A percentile compares a stretch with the other conserved stretches of the same genome.
phyloP scores from a whole-genome alignment of 2,888 invertebrate genomes.

The Griposia aprilina region DNA sequence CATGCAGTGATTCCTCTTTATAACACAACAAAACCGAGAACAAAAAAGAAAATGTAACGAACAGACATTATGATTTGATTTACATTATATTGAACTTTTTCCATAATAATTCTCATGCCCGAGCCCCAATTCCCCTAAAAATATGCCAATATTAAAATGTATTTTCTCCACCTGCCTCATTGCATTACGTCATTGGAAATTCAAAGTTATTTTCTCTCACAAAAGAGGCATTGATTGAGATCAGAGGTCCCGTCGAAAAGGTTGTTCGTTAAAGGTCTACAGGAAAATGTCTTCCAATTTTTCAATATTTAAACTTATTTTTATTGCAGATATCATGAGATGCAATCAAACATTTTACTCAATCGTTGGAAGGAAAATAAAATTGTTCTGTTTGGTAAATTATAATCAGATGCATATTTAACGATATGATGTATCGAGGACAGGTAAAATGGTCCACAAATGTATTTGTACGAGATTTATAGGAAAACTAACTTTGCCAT shows the following conservation, averaged over 20 bases:
- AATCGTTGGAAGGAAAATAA: background rate
- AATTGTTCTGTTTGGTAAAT: background rate
- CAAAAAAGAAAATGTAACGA: constrained; percentile 21
- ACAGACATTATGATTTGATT: constrained; percentile 23
- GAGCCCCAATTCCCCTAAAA: constrained; percentile 24
- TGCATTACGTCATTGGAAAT: constrained; percentile 4
- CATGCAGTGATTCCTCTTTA: background rate
- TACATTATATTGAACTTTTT: constrained; percentile 20
- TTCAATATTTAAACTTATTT: constrained; percentile 31
- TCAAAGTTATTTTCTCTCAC: background rate
- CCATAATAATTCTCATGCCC: constrained; percentile 25
- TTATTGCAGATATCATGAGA: background rate
- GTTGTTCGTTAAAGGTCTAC: constrained; percentile 12
- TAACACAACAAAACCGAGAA: background rate
- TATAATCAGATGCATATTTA: too few relatives aligned
- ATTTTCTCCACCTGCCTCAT: constrained; percentile 32
- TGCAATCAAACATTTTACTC: background rate
- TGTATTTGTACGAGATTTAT: background rate
- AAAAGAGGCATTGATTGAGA: constrained; percentile 8
- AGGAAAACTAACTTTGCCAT: background rate
- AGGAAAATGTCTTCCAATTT: constrained; percentile 40
- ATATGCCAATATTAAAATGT: constrained; percentile 40
- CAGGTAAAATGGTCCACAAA: background rate
- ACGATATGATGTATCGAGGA: background rate
- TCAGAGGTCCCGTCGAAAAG: constrained; percentile 8